Conservation (phyloP, 2,113 vertebrate species). For the Rhynchopsitta pachyrhyncha region DNA sequence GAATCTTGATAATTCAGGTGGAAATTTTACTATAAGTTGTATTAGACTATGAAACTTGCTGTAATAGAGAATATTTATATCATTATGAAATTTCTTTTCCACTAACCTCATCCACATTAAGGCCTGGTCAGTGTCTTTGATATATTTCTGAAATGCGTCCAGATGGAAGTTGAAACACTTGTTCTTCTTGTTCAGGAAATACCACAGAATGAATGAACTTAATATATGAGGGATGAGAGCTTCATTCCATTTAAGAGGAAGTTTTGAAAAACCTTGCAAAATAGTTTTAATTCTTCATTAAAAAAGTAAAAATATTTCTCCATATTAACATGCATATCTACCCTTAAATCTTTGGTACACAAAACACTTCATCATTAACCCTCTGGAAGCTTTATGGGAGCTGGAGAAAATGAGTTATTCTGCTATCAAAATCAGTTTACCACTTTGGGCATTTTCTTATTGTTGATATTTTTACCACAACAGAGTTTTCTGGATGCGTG, state of each 20-base stretch:
- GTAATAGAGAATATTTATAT: constrained; percentile 9
- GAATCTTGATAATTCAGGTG: neutral
- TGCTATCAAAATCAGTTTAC: neutral
- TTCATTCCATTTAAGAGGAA: neutral
- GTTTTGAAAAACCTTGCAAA: neutral
- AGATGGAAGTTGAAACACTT: constrained; percentile 44
- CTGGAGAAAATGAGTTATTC: neutral
- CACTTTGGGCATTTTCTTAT: neutral
- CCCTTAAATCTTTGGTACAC: neutral
- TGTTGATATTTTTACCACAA: neutral
- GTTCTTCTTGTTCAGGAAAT: constrained; percentile 31
- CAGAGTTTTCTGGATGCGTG: neutral
- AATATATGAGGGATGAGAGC: neutral
- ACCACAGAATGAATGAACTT: neutral
- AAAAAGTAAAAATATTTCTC: neutral
- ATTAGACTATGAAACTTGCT: constrained; percentile 22
- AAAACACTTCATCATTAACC: neutral
- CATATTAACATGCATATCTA: neutral
- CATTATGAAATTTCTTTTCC: constrained; percentile 41
- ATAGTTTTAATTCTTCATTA: neutral
- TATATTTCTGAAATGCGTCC: constrained; percentile 46
- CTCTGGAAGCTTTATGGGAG: neutral
- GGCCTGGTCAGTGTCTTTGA: constrained; percentile 22
- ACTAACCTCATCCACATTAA: constrained; percentile 46
- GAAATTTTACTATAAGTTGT: neutral